Evolutionary conservation across 2,113 vertebrate genomes (phyloP), one percentile per base, ranked within the genome.

Genomic region (Lethenteron camtschaticum): DNA sequence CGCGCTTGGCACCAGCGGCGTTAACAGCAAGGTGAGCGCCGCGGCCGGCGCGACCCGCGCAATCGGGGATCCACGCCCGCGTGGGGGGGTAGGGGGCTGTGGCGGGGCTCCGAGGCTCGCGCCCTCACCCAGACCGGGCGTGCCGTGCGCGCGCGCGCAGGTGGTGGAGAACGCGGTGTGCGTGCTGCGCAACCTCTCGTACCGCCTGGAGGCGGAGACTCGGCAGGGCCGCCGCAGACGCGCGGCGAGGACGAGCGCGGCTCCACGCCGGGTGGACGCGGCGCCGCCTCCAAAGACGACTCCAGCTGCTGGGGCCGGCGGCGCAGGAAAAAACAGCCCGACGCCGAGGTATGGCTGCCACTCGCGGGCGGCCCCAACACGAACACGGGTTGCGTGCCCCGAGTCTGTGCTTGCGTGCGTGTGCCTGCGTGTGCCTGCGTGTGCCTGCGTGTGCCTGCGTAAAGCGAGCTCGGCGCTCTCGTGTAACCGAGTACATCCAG

Each of bases 291-390:
- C 24, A 20, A 66, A 0, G 95, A 97, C 81, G 95, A 88, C 79
- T 96, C 92, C 1, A 90, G 95, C 68, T 99, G 95, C 79, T 97
- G 92, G 95, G 95, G 94, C 56, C 96, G 96, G 81, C 96, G 96
- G 79, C 96, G 96, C 83, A 99, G 96, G 89, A 97, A 95, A 81
- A 99, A 99, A 92, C 95, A 92, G 84, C 85, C 85, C n/a, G 84
- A 85, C 70, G 91, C 96, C 74, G 92, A 99, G 90, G 95, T 99
- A 79, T 81, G 76, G 41, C 41, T 41, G 41, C 41, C 41, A 7
- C 41, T 41, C 41, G 41, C 41, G 41, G 41, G 41, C 41, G 41
- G 41, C 41, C 41, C 41, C 41, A 41, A 41, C 41, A 41, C 41
- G 41, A 41, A 41, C 41, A 7, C 41, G 6, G 41, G 41, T 41